Conservation (phyloP, 1,140 invertebrate genomes). For the Cydia strobilella region DNA sequence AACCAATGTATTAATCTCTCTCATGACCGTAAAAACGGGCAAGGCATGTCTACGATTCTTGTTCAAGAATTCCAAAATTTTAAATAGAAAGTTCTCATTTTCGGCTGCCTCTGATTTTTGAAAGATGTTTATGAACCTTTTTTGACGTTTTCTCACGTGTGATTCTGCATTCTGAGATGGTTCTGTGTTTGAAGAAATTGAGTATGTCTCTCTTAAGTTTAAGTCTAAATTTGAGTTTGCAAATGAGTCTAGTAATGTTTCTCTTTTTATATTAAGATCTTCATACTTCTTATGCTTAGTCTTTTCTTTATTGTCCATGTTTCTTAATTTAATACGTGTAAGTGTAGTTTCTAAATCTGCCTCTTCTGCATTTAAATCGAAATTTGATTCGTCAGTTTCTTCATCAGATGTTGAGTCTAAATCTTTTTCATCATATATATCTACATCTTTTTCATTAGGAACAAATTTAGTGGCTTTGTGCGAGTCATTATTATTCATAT, state of each 20-base stretch:
- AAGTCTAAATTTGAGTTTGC: background rate
- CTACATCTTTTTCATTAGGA: background rate
- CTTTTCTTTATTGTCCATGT: background rate
- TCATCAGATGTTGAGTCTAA: background rate
- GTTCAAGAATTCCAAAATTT: constrained; percentile 50
- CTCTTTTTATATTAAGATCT: background rate
- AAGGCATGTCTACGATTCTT: constrained; percentile 45
- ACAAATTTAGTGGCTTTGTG: too few relatives aligned
- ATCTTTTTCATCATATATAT: background rate
- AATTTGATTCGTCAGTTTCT: background rate
- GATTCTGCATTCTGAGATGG: constrained; percentile 19
- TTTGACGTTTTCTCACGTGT: constrained; percentile 40
- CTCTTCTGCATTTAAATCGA: background rate
- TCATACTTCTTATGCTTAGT: background rate
- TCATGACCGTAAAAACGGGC: constrained; percentile 54
- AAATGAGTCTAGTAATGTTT: background rate
- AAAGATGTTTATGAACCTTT: constrained; percentile 48
- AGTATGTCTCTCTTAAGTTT: background rate
- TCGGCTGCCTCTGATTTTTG: constrained; percentile 40
- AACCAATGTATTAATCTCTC: constrained; percentile 59
- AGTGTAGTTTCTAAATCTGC: background rate
- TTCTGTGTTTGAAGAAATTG: background rate
- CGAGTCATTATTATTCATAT: background rate
- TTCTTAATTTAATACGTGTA: background rate
- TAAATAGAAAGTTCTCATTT: constrained; percentile 49